Conservation (phyloP, 2,888 invertebrate genomes). For the Ceramica pisi region DNA sequence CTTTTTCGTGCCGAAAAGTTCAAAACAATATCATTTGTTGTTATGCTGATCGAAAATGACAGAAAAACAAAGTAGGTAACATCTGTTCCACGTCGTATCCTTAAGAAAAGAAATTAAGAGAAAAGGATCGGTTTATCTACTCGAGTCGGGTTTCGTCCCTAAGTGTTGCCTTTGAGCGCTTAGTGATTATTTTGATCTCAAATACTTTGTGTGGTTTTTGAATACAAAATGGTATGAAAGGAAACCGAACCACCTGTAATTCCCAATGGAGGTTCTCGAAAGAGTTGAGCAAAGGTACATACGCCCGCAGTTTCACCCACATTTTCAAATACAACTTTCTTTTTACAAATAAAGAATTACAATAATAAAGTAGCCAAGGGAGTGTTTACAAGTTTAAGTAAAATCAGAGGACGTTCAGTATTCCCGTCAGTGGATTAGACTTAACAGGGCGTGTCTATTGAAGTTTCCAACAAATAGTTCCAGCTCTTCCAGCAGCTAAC, state of each 20-base stretch:
- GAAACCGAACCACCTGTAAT: slow-evolving; percentile 34
- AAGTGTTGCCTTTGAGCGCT: slow-evolving; percentile 40
- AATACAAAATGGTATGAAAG: slow-evolving; percentile 33
- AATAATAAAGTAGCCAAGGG: neutral
- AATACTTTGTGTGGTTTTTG: slow-evolving; percentile 27
- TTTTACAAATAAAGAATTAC: slow-evolving; percentile 13
- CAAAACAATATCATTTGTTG: slow-evolving; percentile 30
- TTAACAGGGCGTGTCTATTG: slow-evolving; percentile 20
- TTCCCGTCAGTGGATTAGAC: slow-evolving; percentile 11
- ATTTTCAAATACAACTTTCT: slow-evolving; percentile 9
- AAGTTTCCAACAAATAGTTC: slow-evolving; percentile 42
- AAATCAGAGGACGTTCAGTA: neutral
- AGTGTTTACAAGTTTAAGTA: slow-evolving; percentile 1
- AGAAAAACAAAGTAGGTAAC: slow-evolving; percentile 36
- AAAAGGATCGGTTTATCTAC: slow-evolving; percentile 41
- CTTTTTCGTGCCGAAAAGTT: slow-evolving; percentile 23
- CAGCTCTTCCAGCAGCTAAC: slow-evolving; percentile 33
- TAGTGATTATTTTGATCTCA: slow-evolving; percentile 43
- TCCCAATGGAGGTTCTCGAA: slow-evolving; percentile 17
- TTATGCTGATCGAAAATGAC: slow-evolving; percentile 19
- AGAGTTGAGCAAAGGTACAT: slow-evolving; percentile 2
- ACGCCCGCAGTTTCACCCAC: neutral
- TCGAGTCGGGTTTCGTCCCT: slow-evolving; percentile 6
- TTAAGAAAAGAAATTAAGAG: slow-evolving; percentile 47
- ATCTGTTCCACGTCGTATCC: slow-evolving; percentile 29